These are phyloP conservation scores for Cephus pulcher DNA, from an alignment of 2,888 invertebrate species.

Conservation along the genomic window DNA sequence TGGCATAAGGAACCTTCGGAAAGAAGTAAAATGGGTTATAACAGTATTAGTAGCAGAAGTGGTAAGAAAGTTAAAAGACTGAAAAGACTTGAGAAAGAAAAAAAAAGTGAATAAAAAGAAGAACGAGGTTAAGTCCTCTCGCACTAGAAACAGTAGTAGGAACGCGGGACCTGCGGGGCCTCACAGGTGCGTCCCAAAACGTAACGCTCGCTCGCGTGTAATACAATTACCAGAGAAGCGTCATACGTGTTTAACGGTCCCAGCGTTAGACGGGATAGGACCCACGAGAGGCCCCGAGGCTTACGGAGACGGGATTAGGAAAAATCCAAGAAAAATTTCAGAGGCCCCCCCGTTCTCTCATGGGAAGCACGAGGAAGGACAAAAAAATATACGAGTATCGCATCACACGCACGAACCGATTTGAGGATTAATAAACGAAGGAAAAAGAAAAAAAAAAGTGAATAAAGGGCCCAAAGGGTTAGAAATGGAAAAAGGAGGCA, in stretches of 20 bases:
- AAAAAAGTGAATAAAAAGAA: too few species aligned
- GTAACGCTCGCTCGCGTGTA: neutral
- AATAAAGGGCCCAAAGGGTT: constrained; percentile 13
- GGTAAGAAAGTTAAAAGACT: neutral
- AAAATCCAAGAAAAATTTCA: too few species aligned
- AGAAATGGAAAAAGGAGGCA: constrained; percentile 20
- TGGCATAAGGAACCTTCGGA: too few species aligned
- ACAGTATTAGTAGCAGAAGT: neutral
- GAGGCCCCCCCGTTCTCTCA: neutral
- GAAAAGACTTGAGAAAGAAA: neutral
- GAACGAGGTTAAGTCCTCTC: too few species aligned
- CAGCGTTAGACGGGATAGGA: too few species aligned
- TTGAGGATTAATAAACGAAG: neutral
- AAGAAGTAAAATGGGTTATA: too few species aligned
- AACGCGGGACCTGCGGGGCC: constrained; percentile 14
- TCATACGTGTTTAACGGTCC: too few species aligned
- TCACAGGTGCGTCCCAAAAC: neutral
- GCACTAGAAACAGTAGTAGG: constrained; percentile 40
- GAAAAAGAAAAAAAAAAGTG: neutral
- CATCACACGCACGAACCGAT: neutral
- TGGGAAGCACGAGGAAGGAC: neutral
- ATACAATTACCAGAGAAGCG: too few species aligned
- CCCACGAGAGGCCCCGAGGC: neutral
- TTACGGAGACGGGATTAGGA: neutral
- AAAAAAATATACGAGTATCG: neutral